Conservation (phyloP, 2,888 invertebrate genomes). For the Lamproptera curius region DNA sequence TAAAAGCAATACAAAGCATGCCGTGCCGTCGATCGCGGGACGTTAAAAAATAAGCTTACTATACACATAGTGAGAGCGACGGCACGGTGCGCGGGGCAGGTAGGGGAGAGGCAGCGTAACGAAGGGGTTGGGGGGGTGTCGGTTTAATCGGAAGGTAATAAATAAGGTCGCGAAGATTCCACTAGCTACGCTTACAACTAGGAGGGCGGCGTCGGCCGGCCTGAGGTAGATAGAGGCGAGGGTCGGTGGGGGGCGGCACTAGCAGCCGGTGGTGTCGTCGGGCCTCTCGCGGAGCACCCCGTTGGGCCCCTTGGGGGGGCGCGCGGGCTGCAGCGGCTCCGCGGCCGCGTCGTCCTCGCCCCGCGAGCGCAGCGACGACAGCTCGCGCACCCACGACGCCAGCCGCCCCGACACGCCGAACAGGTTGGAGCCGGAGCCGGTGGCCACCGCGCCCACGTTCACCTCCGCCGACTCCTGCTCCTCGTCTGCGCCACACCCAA, state of each 20-base stretch:
- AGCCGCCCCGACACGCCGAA: constrained; percentile 73
- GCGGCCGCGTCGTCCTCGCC: constrained; percentile 59
- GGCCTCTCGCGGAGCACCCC: constrained; percentile 38
- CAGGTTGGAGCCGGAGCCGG: constrained; percentile 68
- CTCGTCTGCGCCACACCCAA: constrained; percentile 45
- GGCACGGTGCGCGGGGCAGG: neutral
- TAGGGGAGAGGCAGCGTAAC: neutral
- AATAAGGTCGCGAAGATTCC: constrained; percentile 38
- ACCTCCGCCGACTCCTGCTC: constrained; percentile 62
- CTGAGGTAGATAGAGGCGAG: constrained; percentile 49
- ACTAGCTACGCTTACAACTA: constrained; percentile 67
- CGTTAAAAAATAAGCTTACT: constrained; percentile 1
- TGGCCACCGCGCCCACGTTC: constrained; percentile 69
- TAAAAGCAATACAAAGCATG: neutral
- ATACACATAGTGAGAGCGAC: neutral
- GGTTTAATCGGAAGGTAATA: neutral
- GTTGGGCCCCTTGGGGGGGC: constrained; percentile 41
- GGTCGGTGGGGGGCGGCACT: constrained; percentile 16
- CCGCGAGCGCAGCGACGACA: constrained; percentile 65
- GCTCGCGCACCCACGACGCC: constrained; percentile 72
- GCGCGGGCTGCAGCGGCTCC: constrained; percentile 42
- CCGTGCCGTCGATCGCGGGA: neutral
- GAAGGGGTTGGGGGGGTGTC: too few species aligned
- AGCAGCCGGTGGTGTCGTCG: constrained; percentile 31
- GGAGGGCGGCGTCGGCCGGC: constrained; percentile 35